A percentile compares a stretch with the other conserved stretches of the same genome.
Evolutionary conservation across 2,888 invertebrate genomes (phyloP).

Genomic region (Perizoma affinitatum): DNA sequence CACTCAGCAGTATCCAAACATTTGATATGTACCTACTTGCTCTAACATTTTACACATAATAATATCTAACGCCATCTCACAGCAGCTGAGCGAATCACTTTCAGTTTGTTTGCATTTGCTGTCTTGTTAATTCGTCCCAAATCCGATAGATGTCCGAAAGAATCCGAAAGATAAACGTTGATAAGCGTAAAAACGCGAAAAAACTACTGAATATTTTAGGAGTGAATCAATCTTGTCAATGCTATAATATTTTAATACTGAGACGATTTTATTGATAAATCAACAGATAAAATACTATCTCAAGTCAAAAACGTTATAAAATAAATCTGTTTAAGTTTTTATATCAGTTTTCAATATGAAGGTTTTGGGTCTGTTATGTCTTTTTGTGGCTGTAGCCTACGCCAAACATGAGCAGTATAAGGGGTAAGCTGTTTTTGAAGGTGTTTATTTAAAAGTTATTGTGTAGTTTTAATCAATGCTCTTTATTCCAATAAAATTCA

Average conservation of each 20-base stretch:
- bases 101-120: no score
- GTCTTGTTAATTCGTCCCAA: background rate
- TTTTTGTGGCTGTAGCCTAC: slow-evolving; percentile 49
- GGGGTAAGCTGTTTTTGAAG: slow-evolving; percentile 51
- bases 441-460: no score
- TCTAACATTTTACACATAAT: no score
- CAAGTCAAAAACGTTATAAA: slow-evolving; percentile 27
- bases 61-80: background rate
- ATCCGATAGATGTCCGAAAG: background rate
- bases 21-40: no score
- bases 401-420: slow-evolving; percentile 68
- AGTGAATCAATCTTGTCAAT: background rate
- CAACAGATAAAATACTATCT: slow-evolving; percentile 32
- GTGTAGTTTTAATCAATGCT: no score
- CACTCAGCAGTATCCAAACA: no score
- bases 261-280: slow-evolving; percentile 6
- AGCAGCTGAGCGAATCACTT: background rate
- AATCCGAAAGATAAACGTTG: no score
- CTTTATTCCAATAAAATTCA: no score
- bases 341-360: slow-evolving; percentile 48
- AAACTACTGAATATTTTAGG: no score
- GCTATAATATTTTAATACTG: background rate
- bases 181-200: no score
- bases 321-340: slow-evolving; percentile 10
- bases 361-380: slow-evolving; percentile 48